Base-by-base conservation (phyloP, 2,797 vertebrate genomes). In the Falco naumanni region DNA sequence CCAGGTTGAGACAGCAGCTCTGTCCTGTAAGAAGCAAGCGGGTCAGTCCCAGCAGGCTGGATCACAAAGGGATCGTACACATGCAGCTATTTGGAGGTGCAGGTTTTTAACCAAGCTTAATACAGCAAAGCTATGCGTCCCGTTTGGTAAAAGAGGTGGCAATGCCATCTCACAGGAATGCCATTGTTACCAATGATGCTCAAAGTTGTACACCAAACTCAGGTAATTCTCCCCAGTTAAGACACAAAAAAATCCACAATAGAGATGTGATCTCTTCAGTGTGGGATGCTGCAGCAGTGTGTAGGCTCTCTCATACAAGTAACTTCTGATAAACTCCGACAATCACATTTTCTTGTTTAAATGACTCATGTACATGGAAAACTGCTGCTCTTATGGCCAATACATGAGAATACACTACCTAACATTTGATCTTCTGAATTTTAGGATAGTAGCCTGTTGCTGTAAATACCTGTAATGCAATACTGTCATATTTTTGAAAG, bases 1-100 rank as follows among this genome's bases (percentile, higher is more conserved):
- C 99, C 99, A 99, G 0, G 99, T 99, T 10, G 99, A 99, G 20
- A 86, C 87, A 8, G 96, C 94, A 91, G 98, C 98, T 98, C 99
- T 96, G 71, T 99, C 99, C 99, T 99, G 84, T 26, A 77, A 72
- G 43, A 74, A 87, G 17, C 1, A 43, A 51, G 28, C 1, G 5
- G 31, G 47, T 96, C 65, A 96, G 12, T 59, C 29, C 21, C 51
- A 21, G n/a, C 14, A 2, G 2, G 6, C 11, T 5, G 12, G 21
- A 6, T 34, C 25, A 18, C 20, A 2, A 1, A 5, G 34, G 34
- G 18, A 8, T 17, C 22, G 0, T 14, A 1, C 17, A 1, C 0
- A 1, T 5, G 4, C 2, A 15, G 24, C 18, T 3, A 16, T 0
- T 0, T 8, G 34, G 41, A 48, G 54, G 19, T 28, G 41, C 3